Evolutionary conservation across 2,797 vertebrate genomes (phyloP), one percentile per base, ranked within the genome.

Genomic region (Balearica regulorum): DNA sequence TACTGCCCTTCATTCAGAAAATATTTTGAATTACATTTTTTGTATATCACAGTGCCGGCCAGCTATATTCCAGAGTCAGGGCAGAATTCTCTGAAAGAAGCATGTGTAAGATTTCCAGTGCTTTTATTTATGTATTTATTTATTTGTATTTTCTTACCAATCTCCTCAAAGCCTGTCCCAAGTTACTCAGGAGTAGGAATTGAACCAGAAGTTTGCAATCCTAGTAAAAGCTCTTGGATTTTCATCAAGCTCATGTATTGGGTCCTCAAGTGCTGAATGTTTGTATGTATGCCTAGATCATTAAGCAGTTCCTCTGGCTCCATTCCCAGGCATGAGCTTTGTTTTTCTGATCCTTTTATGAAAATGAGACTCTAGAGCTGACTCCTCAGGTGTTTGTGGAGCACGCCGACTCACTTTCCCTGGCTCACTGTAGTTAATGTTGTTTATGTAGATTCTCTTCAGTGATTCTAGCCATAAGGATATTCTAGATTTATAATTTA

Each of bases 291-390:
- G 48, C 48, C 26, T 85, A 60, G 43, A 88, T 80, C n/a, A 70
- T 48, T 80, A 77, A 93, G 53, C 29, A 79, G 41, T 18, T 89
- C 43, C 53, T 85, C 64, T 94, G 82, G 44, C 82, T 94, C 9
- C 31, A 37, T 64, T 95, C 72, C 84, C 68, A 83, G 84, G 15
- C 22, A 57, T 19, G 13, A 83, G 65, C 37, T 94, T 86, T 90
- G 24, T 68, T 94, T 75, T 94, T 68, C 72, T 71, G 49, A 88
- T 91, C 44, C 22, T 20, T 78, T 91, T 78, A 46, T 83, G 76
- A 78, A 91, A 94, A 64, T 49, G 22, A 68, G 18, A 57, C 61
- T 66, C 17, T n/a, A n/a, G n/a, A 61, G 31, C 76, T 87, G 55
- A 44, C 14, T 80, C 31, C 39, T 77, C 18, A 53, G 72, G 65